Conservation (phyloP, 1,140 invertebrate species). For the Chlorops oryzae region DNA sequence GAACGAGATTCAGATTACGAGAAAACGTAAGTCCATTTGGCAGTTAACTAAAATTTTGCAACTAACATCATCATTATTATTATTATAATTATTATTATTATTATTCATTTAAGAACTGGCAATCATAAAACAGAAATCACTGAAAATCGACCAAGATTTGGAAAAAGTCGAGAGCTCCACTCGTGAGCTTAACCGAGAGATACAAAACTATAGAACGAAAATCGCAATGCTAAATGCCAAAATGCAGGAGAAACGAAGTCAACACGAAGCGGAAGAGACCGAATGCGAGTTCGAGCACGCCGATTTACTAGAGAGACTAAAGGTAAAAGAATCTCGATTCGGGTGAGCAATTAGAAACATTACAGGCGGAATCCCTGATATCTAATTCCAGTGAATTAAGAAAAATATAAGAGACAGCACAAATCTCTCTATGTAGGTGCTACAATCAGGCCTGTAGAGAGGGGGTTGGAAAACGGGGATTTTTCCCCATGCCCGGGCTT, state of each 20-base stretch:
- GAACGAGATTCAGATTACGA: slow-evolving; percentile 59
- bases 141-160: slow-evolving; percentile 60
- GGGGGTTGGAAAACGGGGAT: too few species aligned
- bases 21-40: slow-evolving; percentile 65
- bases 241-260: slow-evolving; percentile 54
- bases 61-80: not conserved
- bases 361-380: too few species aligned
- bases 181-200: slow-evolving; percentile 52
- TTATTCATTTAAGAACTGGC: slow-evolving; percentile 55
- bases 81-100: slow-evolving; percentile 2
- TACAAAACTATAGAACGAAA: slow-evolving; percentile 56
- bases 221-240: slow-evolving; percentile 56
- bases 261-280: slow-evolving; percentile 56
- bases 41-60: not conserved
- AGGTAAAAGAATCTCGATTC: slow-evolving; percentile 35
- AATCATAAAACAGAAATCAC: slow-evolving; percentile 67
- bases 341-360: not conserved
- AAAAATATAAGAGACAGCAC: too few species aligned
- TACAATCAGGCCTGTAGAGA: too few species aligned
- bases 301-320: slow-evolving; percentile 52
- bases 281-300: slow-evolving; percentile 54
- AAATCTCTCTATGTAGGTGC: too few species aligned
- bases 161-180: slow-evolving; percentile 55
- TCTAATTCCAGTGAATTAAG: too few species aligned
- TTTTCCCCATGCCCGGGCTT: too few species aligned